phyloP scores from a whole-genome alignment of 2,888 invertebrate species.

The Stenoptilia bipunctidactyla region DNA sequence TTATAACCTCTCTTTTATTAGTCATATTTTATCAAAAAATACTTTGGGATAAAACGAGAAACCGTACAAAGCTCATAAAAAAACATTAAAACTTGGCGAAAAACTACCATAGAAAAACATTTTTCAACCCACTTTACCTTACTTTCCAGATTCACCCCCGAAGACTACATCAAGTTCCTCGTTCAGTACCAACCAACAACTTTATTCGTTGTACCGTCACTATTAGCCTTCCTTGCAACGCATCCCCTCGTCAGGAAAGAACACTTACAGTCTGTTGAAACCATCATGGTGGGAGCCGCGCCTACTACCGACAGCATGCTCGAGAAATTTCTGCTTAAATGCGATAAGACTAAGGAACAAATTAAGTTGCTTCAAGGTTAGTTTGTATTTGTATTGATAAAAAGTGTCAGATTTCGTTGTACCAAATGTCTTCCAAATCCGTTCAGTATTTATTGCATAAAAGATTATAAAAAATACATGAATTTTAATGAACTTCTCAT shows the following conservation, averaged over 20 bases:
- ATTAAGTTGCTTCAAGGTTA: slow-evolving; percentile 57
- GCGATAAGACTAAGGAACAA: slow-evolving; percentile 61
- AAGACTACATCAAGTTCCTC: slow-evolving; percentile 77
- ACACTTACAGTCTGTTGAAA: slow-evolving; percentile 74
- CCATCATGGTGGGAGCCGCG: slow-evolving; percentile 81
- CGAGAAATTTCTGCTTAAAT: slow-evolving; percentile 73
- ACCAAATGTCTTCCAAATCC: no score
- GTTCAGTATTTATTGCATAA: no score
- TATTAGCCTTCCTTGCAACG: slow-evolving; percentile 80
- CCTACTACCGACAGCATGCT: slow-evolving; percentile 76
- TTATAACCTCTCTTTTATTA: no score
- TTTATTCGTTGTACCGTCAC: slow-evolving; percentile 82
- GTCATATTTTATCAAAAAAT: no score
- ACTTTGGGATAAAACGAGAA: no score
- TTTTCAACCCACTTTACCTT: neutral
- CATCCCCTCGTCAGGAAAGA: slow-evolving; percentile 77
- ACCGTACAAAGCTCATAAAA: no score
- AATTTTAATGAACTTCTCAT: no score
- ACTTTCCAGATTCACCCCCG: slow-evolving; percentile 74
- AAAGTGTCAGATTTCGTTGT: no score
- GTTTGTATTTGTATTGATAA: no score
- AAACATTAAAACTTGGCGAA: no score
- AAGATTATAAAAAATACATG: no score
- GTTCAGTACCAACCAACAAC: slow-evolving; percentile 72
- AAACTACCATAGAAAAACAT: no score